phyloP scores from a whole-genome alignment of 2,888 invertebrate genomes.

The Calliscelio sp. region DNA sequence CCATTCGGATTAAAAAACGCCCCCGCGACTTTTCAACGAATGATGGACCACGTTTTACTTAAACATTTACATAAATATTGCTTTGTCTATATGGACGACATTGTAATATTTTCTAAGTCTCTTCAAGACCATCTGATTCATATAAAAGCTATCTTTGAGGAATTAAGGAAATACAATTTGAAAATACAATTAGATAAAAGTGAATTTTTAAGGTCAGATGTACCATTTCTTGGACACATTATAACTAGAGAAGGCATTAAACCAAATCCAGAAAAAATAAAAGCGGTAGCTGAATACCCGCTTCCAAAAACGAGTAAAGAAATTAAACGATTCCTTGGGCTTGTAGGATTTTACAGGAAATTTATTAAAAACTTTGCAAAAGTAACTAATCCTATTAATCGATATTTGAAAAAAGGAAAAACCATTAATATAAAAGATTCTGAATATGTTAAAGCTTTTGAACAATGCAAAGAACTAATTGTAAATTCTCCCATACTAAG shows the following conservation, averaged over 20 bases:
- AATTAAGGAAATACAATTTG: constrained; percentile 3
- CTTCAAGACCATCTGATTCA: background rate
- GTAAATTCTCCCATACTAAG: constrained; percentile 33
- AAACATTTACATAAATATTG: background rate
- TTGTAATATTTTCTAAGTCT: constrained; percentile 13
- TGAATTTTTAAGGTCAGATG: background rate
- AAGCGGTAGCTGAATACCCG: background rate
- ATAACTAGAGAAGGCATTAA: background rate
- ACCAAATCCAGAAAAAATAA: background rate
- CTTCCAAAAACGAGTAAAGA: too few species aligned
- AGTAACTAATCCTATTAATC: constrained; percentile 19
- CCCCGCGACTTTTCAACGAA: background rate
- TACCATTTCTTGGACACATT: background rate
- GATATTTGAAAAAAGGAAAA: constrained; percentile 19
- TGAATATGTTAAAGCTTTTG: constrained; percentile 25
- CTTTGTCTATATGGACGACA: constrained; percentile 2
- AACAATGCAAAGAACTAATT: constrained; percentile 16
- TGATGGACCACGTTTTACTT: constrained; percentile 2
- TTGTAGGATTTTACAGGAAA: constrained; percentile 54
- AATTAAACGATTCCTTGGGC: constrained; percentile 12
- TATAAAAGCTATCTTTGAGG: constrained; percentile 1
- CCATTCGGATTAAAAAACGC: background rate
- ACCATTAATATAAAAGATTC: constrained; percentile 51
- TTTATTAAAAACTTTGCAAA: constrained; percentile 60
- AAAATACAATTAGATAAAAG: constrained; percentile 5